Base-by-base conservation (phyloP, 1,140 invertebrate genomes). In the Anthonomus grandis region DNA sequence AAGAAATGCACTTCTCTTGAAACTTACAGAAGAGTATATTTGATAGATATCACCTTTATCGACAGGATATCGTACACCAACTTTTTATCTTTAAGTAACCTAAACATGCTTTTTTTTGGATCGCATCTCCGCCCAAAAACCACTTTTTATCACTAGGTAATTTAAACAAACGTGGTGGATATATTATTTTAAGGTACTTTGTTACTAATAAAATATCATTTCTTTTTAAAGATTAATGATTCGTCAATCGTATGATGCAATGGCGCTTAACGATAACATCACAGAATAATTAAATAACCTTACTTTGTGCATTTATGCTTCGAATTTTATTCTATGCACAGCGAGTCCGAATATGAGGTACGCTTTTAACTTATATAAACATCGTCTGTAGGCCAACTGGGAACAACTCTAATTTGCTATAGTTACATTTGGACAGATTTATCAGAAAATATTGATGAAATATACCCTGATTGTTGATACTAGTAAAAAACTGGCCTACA, bases 1-100 rank as follows among this genome's bases (percentile, higher is more conserved):
- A 86, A 86, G 86, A 87, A 87, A 87, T 87, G 86, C 86, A 87
- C 86, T 86, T 45, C 85, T 80, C 82, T 81, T 83, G 85, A 87
- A 87, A 87, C 84, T 84, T 86, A 86, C 84, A 86, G 85, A 87
- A 86, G 86, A 87, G 83, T 71, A 69, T 67, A 64, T 55, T 62
- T 66, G 62, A 62, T 77, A 76, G 57, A 46, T 55, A 55, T 55
- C 52, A 59, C 44, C 72, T 74, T 75, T 76, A 74, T 46, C 41
- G 34, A 36, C 46, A 42, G 47, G 58, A 56, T 38, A 27, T n/a
- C n/a, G n/a, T n/a, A n/a, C n/a, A n/a, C n/a, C n/a, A n/a, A n/a
- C n/a, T n/a, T n/a, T n/a, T n/a, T n/a, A n/a, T n/a, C n/a, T 25
- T 6, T 45, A 45, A 45, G 18, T 45, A 42, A 42, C 36, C 36